A percentile compares a stretch with the other conserved stretches of the same genome.
Conservation (phyloP, 1,140 invertebrate genomes). For the Sinella curviseta region DNA sequence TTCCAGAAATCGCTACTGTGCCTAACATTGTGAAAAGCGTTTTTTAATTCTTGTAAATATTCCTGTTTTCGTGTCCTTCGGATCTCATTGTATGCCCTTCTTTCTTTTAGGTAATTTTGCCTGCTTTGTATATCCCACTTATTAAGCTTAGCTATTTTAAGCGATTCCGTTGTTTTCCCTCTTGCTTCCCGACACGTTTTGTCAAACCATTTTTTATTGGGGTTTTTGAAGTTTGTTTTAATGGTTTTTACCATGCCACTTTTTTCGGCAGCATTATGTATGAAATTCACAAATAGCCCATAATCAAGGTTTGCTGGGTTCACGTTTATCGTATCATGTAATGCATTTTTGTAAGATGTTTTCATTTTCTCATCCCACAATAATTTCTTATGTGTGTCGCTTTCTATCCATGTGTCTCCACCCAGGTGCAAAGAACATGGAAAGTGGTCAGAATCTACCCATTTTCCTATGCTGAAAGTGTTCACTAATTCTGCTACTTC, state of each 20-base stretch:
- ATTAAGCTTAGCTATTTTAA: not conserved
- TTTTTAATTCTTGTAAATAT: not conserved
- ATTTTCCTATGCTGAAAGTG: not conserved
- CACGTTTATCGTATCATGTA: not conserved
- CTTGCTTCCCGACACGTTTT: not conserved
- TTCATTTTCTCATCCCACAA: not conserved
- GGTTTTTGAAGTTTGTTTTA: not conserved
- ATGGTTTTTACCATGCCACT: not conserved
- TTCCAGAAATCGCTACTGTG: not conserved
- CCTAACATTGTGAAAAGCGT: not conserved
- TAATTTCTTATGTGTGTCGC: not conserved
- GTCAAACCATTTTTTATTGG: slow-evolving; percentile 23
- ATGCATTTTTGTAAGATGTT: not conserved
- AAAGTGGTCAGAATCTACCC: not conserved
- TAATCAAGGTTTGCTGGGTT: not conserved
- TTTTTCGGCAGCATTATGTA: not conserved
- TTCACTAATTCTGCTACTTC: not conserved
- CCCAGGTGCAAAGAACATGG: not conserved
- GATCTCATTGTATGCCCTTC: not conserved
- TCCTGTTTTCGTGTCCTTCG: not conserved
- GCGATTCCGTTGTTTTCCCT: not conserved
- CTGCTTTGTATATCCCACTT: not conserved
- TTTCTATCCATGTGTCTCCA: not conserved
- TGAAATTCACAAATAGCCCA: not conserved
- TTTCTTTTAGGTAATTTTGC: not conserved